Evolutionary conservation across 2,797 vertebrate genomes (phyloP).

Genomic region (Sebastolobus altivelis): DNA sequence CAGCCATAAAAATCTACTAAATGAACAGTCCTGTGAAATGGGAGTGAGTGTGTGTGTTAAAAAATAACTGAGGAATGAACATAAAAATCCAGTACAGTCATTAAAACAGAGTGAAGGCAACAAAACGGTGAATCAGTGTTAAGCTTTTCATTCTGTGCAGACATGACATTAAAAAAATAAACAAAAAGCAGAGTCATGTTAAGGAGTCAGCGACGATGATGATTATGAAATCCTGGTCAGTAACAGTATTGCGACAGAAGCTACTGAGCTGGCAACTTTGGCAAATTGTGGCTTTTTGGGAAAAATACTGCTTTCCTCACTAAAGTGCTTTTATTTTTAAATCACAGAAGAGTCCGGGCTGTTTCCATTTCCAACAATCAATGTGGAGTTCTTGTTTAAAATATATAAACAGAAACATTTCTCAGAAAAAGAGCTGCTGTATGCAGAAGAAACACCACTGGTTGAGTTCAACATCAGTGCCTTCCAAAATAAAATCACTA

Average conservation of each 20-base stretch:
- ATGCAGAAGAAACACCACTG: background rate
- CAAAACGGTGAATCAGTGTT: background rate
- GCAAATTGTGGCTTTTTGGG: slow-evolving; percentile 11
- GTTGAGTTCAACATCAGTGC: slow-evolving; percentile 7
- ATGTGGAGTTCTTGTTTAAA: background rate
- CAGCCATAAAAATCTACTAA: slow-evolving; percentile 29
- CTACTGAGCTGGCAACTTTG: background rate
- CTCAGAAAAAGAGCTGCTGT: background rate
- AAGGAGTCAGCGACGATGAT: background rate
- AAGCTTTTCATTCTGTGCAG: background rate
- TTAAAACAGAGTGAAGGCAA: slow-evolving; percentile 40
- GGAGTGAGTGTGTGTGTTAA: slow-evolving; percentile 9
- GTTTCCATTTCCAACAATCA: background rate
- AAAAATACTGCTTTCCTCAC: slow-evolving; percentile 29
- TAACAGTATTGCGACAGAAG: slow-evolving; percentile 15
- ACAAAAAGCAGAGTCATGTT: background rate
- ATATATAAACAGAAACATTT: background rate
- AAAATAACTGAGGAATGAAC: slow-evolving; percentile 38
- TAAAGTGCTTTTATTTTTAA: slow-evolving; percentile 51
- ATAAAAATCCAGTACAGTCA: slow-evolving; percentile 13
- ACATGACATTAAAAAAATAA: background rate
- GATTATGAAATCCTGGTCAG: slow-evolving; percentile 36
- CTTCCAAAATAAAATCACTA: background rate
- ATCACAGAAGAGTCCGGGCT: background rate
- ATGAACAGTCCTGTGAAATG: slow-evolving; percentile 17